Base-by-base conservation (phyloP, 2,113 vertebrate genomes). In the Pollachius pollachius region DNA sequence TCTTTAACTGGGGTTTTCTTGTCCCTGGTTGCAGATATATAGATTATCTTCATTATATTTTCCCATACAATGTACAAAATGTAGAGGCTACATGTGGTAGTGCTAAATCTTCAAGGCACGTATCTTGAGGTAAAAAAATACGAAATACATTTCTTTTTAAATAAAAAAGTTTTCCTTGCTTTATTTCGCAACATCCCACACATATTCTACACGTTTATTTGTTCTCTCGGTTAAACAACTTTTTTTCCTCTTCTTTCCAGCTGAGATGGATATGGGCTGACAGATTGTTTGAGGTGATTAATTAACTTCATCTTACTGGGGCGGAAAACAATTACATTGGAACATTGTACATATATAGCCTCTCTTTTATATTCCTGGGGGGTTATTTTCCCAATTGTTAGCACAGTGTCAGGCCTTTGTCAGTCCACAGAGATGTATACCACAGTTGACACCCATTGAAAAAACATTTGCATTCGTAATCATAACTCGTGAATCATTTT, bases 111-210 rank as follows among this genome's bases (percentile, higher is more conserved):
- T 34, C 30, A 34, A 34, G 30, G 3, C 30, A 34, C 0, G 30
- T 34, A 7, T 34, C 30, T 34, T 34, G 30, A 61, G 12, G 19
- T 11, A 25, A 61, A 61, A 61, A 8, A 13, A 21, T 23, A 15
- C 18, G 25, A 61, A 23, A 19, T 23, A n/a, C 57, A 59, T 5
- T 2, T 15, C 16, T 17, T 25, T 52, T 65, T 34, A 4, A 34
- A 41, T 65, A 65, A 65, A 65, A 48, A 34, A 18, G 21, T 65
- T 52, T 65, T 65, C 16, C 30, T 63, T 52, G 64, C 16, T 65
- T 65, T 3, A 15, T 65, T 52, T 65, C 17, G 11, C 18, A 65
- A 11, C n/a, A 34, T 27, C 64, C 37, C 64, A 65, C 30, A 21
- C 12, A 21, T 65, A 65, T 65, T 65, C 64, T 65, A 65, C 37